These are phyloP conservation scores for Zaprionus nigranus DNA, from an alignment of 1,140 invertebrate genomes.

Conservation along the genomic window DNA sequence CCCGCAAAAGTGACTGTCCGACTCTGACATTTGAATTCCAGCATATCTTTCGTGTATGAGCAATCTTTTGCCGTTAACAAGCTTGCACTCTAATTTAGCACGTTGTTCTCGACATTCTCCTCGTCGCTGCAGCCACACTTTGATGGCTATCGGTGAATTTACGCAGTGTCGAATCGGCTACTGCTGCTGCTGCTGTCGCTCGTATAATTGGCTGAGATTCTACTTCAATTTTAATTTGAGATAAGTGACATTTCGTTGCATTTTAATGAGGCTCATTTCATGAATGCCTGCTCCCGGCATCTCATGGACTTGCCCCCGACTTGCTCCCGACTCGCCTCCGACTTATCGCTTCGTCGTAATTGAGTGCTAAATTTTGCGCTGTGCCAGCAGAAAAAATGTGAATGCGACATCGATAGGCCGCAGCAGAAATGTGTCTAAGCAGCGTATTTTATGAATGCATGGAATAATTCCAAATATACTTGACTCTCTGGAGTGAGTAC, in stretches of 20 bases:
- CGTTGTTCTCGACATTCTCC: slow-evolving; percentile 22
- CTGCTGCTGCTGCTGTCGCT: slow-evolving; percentile 11
- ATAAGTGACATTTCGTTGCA: slow-evolving; percentile 83
- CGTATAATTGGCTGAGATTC: slow-evolving; percentile 75
- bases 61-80: slow-evolving; percentile 71
- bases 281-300: slow-evolving; percentile 37
- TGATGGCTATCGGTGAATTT: slow-evolving; percentile 70
- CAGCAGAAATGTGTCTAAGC: slow-evolving; percentile 61
- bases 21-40: slow-evolving; percentile 29
- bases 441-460: slow-evolving; percentile 80
- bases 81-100: slow-evolving; percentile 77
- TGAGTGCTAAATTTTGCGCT: slow-evolving; percentile 79
- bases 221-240: slow-evolving; percentile 81
- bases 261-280: slow-evolving; percentile 79
- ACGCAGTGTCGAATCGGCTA: slow-evolving; percentile 57
- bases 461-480: slow-evolving; percentile 63
- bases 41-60: slow-evolving; percentile 41
- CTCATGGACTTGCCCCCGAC: slow-evolving; percentile 22
- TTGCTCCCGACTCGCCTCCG: slow-evolving; percentile 34
- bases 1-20: slow-evolving; percentile 43
- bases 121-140: slow-evolving; percentile 38
- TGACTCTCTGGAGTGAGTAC: background rate
- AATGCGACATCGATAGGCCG: slow-evolving; percentile 41
- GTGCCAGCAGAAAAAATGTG: slow-evolving; percentile 45
- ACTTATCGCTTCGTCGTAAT: slow-evolving; percentile 71